These are phyloP conservation scores for Caracal caracal DNA, from an alignment of 2,113 vertebrate species.

Conservation along the genomic window DNA sequence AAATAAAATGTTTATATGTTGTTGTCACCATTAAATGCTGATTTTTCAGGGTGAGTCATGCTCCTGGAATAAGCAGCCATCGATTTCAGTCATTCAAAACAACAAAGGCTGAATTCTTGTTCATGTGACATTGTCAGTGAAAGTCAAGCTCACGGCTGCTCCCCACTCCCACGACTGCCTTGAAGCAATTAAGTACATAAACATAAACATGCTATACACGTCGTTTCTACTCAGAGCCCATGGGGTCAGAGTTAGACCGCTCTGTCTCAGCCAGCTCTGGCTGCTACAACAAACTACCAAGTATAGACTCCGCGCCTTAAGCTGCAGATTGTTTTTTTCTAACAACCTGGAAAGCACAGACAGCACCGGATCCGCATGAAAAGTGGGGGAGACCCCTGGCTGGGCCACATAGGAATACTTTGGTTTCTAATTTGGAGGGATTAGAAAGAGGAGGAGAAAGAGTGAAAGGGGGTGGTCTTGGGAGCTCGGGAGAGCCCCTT, in stretches of 20 bases:
- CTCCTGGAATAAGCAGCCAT: background rate
- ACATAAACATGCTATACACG: rapidly evolving
- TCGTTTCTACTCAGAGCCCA: background rate
- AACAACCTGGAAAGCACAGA: background rate
- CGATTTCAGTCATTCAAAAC: conserved; percentile 22
- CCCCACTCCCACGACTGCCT: background rate
- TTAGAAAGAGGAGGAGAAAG: background rate
- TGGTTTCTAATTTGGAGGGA: background rate
- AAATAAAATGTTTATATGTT: background rate
- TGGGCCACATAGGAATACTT: background rate
- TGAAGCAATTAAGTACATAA: background rate
- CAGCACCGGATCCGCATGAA: background rate
- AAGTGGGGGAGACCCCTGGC: background rate
- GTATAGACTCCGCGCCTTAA: background rate
- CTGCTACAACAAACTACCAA: background rate
- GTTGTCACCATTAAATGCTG: background rate
- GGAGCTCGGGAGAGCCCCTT: background rate
- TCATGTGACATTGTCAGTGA: background rate
- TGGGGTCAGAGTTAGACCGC: background rate
- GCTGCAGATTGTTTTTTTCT: background rate
- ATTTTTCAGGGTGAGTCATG: background rate
- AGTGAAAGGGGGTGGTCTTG: background rate
- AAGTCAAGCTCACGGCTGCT: background rate
- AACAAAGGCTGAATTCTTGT: background rate
- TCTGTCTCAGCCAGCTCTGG: background rate